Conservation (phyloP, 2,888 invertebrate genomes). For the Zhengitettix transpicula region DNA sequence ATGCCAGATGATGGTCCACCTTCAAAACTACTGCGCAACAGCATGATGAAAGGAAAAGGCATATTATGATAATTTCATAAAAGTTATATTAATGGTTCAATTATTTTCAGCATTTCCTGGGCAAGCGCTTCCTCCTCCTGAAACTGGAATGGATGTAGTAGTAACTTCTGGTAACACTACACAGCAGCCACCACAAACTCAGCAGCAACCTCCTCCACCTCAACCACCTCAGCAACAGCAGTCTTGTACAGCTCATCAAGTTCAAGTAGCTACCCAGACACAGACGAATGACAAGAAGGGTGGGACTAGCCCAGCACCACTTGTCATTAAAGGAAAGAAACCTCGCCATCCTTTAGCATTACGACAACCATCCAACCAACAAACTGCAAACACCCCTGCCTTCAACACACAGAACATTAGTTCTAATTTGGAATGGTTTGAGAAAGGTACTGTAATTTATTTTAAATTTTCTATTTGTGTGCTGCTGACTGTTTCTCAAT, state of each 20-base stretch:
- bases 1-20: too few relatives aligned
- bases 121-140: slow-evolving; percentile 19
- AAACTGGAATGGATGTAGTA: slow-evolving; percentile 16
- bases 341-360: slow-evolving; percentile 23
- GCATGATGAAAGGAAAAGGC: too few relatives aligned
- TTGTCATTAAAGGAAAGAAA: slow-evolving; percentile 25
- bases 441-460: not conserved
- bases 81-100: too few relatives aligned
- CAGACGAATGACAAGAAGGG: slow-evolving; percentile 25
- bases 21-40: too few relatives aligned
- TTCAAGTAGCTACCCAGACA: slow-evolving; percentile 47
- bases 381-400: slow-evolving; percentile 15
- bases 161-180: slow-evolving; percentile 2
- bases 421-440: not conserved
- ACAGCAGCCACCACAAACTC: not conserved
- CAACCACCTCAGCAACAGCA: slow-evolving; percentile 5
- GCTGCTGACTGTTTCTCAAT: too few relatives aligned
- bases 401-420: slow-evolving; percentile 25
- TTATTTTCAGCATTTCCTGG: slow-evolving; percentile 19
- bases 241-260: slow-evolving; percentile 29
- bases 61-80: too few relatives aligned
- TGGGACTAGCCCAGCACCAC: slow-evolving; percentile 13
- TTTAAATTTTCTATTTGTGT: too few relatives aligned
- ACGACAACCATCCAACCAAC: slow-evolving; percentile 7
- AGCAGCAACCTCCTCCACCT: not conserved